These are phyloP conservation scores for Macrophya annulata DNA, from an alignment of 2,888 invertebrate genomes.

Conservation along the genomic window DNA sequence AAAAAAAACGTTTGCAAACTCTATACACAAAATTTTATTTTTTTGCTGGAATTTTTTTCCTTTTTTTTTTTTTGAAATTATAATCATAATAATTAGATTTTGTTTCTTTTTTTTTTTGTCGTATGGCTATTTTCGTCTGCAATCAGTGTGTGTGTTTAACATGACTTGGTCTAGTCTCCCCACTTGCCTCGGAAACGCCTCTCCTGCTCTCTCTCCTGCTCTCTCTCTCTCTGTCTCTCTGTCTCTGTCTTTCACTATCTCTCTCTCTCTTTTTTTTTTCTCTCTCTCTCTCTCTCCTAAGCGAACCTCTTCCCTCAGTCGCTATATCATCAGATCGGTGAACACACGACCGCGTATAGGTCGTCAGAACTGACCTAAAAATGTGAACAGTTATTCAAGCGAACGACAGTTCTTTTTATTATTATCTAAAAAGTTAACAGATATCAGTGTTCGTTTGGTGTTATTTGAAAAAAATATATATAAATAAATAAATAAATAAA, in stretches of 20 bases:
- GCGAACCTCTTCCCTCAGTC: conserved; percentile 57
- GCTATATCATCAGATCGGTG: conserved; percentile 58
- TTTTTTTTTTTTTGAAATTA: neutral
- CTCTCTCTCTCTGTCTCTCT: conserved; percentile 49
- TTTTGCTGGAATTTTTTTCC: too few relatives aligned
- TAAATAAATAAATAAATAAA: neutral
- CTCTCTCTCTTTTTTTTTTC: conserved; percentile 50
- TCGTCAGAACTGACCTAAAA: conserved; percentile 60
- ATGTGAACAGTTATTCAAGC: conserved; percentile 60
- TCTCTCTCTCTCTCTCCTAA: conserved; percentile 55
- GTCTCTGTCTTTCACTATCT: conserved; percentile 39
- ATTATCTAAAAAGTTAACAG: conserved; percentile 10
- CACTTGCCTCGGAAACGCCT: conserved; percentile 59
- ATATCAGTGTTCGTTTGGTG: conserved; percentile 2
- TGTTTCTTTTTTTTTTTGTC: neutral
- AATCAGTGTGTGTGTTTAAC: conserved; percentile 49
- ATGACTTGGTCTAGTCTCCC: conserved; percentile 58
- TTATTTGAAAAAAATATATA: neutral
- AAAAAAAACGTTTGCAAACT: neutral
- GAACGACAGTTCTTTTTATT: conserved; percentile 30
- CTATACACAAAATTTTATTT: too few relatives aligned
- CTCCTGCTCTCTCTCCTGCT: conserved; percentile 40
- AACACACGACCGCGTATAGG: conserved; percentile 54
- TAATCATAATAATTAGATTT: neutral
- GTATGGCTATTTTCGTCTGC: conserved; percentile 41